Evolutionary conservation across 2,888 invertebrate species (phyloP).

Genomic region (Allygus modestus): DNA sequence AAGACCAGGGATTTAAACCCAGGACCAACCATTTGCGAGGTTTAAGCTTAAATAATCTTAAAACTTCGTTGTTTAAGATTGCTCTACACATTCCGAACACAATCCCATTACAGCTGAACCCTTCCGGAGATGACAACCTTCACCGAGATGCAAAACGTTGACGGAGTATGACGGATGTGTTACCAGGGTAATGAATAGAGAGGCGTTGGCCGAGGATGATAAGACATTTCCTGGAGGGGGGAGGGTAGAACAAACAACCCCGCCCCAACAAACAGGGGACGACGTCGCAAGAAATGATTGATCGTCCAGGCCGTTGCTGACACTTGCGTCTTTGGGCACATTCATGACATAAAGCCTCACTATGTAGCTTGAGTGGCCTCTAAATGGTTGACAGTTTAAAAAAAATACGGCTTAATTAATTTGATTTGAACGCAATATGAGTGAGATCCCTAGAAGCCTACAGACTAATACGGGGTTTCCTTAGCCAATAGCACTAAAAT

Average conservation of each 20-base stretch:
- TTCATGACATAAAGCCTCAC: neutral
- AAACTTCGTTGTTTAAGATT: too few relatives aligned
- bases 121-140: neutral
- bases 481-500: too few relatives aligned
- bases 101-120: neutral
- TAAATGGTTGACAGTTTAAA: too few relatives aligned
- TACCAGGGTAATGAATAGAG: conserved; percentile 48
- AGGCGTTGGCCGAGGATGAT: conserved; percentile 51
- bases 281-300: conserved; percentile 45
- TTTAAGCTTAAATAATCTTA: too few relatives aligned
- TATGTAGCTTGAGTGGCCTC: neutral
- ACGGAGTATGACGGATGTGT: conserved; percentile 51
- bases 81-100: too few relatives aligned
- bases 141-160: neutral
- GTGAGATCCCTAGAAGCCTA: too few relatives aligned
- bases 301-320: conserved; percentile 1
- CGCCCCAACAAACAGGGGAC: conserved; percentile 51
- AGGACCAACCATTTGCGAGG: too few relatives aligned
- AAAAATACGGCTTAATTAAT: too few relatives aligned
- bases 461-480: too few relatives aligned
- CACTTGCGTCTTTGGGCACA: conserved; percentile 2
- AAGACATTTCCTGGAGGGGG: conserved; percentile 23
- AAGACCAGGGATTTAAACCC: too few relatives aligned
- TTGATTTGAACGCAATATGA: too few relatives aligned
- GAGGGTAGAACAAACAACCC: conserved; percentile 25